phyloP scores from a whole-genome alignment of 2,113 vertebrate genomes.

The Sturnus vulgaris region DNA sequence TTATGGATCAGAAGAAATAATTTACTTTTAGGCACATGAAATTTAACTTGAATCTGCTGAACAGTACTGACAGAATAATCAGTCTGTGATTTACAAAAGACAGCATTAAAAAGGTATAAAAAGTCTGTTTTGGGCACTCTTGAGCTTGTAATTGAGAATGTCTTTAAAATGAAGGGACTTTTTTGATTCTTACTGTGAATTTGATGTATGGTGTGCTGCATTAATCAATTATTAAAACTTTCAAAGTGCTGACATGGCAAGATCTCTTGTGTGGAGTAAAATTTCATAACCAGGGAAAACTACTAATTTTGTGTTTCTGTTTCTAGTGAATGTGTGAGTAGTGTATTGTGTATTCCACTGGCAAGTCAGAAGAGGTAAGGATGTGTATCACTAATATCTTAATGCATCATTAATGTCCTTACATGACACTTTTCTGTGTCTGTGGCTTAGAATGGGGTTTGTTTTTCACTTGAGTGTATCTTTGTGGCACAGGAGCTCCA shows the following conservation, averaged over 20 bases:
- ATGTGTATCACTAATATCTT: too few relatives aligned
- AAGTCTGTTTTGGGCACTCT: neutral
- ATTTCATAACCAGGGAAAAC: neutral
- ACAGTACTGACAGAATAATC: neutral
- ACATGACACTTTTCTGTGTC: neutral
- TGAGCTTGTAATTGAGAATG: neutral
- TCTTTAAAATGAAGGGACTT: neutral
- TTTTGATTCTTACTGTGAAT: neutral
- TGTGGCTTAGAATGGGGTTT: neutral
- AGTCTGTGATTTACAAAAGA: neutral
- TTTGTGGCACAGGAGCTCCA: conserved; percentile 86
- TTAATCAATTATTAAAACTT: neutral
- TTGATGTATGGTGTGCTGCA: neutral
- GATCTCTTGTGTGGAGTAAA: neutral
- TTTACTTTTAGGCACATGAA: neutral
- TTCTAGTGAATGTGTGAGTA: conserved; percentile 88
- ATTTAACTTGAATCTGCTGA: neutral
- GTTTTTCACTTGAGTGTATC: neutral
- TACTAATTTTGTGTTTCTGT: conserved; percentile 13
- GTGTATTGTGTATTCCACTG: conserved; percentile 89
- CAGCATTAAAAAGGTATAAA: neutral
- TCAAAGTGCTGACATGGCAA: neutral
- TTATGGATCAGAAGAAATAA: neutral
- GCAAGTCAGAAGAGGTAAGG: conserved; percentile 97
- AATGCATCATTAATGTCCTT: neutral